These are phyloP conservation scores for Botrylloides violaceus DNA, from an alignment of 23 tunicate species.

Conservation along the genomic window DNA sequence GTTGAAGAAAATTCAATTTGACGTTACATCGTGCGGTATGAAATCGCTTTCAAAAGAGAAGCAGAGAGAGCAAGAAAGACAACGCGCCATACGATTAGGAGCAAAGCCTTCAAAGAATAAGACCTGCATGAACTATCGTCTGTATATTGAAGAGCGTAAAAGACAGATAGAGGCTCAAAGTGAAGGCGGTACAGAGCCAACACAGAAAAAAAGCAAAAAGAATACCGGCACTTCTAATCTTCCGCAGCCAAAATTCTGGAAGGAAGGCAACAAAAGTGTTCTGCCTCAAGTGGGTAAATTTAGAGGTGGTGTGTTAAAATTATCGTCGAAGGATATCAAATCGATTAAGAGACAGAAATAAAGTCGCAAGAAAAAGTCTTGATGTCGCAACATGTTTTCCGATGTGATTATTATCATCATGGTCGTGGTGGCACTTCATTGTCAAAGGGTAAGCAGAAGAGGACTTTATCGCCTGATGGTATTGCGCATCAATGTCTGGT, in stretches of 20 bases:
- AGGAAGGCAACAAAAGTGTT: constrained; percentile 1
- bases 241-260: constrained; percentile 12
- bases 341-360: constrained; percentile 12
- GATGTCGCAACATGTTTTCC: too few relatives aligned
- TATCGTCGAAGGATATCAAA: constrained; percentile 33
- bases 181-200: not conserved
- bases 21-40: constrained; percentile 52
- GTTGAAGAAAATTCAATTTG: constrained; percentile 43
- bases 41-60: constrained; percentile 59
- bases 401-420: too few relatives aligned
- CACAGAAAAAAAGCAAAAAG: constrained; percentile 1
- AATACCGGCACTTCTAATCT: not conserved
- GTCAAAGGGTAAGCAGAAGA: too few relatives aligned
- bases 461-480: too few relatives aligned
- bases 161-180: not conserved
- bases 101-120: constrained; percentile 58
- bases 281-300: constrained; percentile 26
- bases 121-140: constrained; percentile 52
- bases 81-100: constrained; percentile 54
- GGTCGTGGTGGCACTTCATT: too few relatives aligned
- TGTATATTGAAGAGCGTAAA: constrained; percentile 8
- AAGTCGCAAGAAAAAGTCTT: too few relatives aligned
- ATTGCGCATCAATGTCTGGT: too few relatives aligned
- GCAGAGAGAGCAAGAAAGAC: constrained; percentile 48
- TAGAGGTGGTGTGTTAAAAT: constrained; percentile 34